Evolutionary conservation across 2,113 vertebrate species (phyloP).

Genomic region (Apodemus speciosus): DNA sequence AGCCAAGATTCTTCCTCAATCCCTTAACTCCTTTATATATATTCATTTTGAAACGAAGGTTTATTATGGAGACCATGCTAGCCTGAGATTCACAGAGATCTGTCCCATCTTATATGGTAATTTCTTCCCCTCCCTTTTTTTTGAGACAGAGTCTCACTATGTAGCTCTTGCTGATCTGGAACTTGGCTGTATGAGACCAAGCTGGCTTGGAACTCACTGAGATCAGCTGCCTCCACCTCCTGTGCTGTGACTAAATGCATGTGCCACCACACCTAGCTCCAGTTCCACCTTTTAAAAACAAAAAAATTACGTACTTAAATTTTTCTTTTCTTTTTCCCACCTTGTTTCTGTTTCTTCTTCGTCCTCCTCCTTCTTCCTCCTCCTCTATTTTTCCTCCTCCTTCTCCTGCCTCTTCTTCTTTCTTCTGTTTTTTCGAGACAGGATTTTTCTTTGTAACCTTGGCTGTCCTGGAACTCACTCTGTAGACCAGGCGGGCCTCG

Average conservation of each 20-base stretch:
- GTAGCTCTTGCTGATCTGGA: not conserved
- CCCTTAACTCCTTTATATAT: not conserved
- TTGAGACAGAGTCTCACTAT: not conserved
- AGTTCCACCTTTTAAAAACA: not conserved
- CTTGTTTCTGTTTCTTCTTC: not conserved
- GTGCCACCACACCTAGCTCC: not conserved
- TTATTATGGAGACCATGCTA: not conserved
- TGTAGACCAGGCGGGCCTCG: too few relatives aligned
- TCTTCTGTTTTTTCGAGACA: too few relatives aligned
- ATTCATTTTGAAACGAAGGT: not conserved
- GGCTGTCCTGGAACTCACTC: too few relatives aligned
- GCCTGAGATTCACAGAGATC: not conserved
- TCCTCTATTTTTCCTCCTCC: too few relatives aligned
- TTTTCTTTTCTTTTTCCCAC: not conserved
- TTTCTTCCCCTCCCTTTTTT: too few relatives aligned
- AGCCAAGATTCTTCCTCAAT: not conserved
- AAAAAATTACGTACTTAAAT: not conserved
- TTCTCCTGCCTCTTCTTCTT: too few relatives aligned
- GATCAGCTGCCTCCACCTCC: not conserved
- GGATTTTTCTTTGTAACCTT: too few relatives aligned
- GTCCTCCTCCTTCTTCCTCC: too few relatives aligned
- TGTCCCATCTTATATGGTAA: too few relatives aligned
- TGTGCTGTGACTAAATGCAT: not conserved
- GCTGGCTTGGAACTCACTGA: not conserved
- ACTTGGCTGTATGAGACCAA: not conserved